Conservation (phyloP, 1,140 invertebrate species). For the Mesaphorura yosii region DNA sequence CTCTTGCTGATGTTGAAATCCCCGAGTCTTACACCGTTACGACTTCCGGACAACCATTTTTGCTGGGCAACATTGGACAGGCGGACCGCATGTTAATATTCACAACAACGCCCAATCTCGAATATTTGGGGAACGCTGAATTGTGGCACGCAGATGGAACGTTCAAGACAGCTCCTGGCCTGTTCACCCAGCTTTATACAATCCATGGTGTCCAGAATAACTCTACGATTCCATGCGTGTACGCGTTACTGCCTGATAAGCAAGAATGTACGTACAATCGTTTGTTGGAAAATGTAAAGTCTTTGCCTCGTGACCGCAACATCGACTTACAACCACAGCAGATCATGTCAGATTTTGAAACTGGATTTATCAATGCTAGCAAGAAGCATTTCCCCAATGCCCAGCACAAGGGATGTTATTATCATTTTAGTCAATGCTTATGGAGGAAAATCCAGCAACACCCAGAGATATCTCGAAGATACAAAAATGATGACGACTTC, state of each 20-base stretch:
- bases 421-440: slow-evolving; percentile 4
- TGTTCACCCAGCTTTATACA: slow-evolving; percentile 6
- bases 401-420: background rate
- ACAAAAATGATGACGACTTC: slow-evolving; percentile 10
- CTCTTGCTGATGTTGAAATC: background rate
- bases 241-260: slow-evolving; percentile 5
- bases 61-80: background rate
- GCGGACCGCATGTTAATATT: slow-evolving; percentile 5
- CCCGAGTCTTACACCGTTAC: background rate
- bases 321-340: background rate
- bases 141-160: slow-evolving; percentile 11
- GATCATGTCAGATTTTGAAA: slow-evolving; percentile 12
- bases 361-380: background rate
- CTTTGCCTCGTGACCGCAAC: background rate
- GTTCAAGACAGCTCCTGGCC: slow-evolving; percentile 6
- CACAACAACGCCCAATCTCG: background rate
- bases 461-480: background rate
- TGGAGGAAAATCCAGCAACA: background rate
- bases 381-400: background rate
- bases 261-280: background rate
- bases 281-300: background rate
- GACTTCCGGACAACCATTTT: background rate
- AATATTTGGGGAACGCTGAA: background rate
- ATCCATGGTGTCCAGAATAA: slow-evolving; percentile 4
- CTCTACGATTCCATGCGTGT: background rate